Conservation (phyloP, 2,888 invertebrate species). For the Tipula vernalis region DNA sequence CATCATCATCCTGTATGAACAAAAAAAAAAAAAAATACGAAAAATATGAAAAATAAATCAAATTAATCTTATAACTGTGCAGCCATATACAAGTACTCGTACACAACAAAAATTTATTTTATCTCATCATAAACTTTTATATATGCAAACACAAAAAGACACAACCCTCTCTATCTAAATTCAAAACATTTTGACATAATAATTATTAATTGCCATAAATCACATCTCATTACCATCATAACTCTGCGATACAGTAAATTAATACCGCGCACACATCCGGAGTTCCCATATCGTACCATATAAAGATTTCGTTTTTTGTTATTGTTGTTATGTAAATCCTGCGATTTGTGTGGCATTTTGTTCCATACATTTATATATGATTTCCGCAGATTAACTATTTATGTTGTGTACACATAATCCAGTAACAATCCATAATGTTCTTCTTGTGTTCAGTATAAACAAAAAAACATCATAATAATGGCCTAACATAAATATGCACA, state of each 20-base stretch:
- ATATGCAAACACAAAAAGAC: not conserved
- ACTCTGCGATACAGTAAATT: not conserved
- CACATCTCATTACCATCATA: constrained; percentile 4
- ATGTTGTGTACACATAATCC: not conserved
- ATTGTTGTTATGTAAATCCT: not conserved
- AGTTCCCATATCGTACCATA: not conserved
- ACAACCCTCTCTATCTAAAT: not conserved
- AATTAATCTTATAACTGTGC: not conserved
- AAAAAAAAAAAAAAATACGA: too few species aligned
- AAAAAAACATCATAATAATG: not conserved
- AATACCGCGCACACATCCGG: not conserved
- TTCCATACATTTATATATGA: not conserved
- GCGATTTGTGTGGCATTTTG: not conserved
- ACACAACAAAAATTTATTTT: not conserved
- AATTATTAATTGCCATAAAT: not conserved
- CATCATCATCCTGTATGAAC: too few species aligned
- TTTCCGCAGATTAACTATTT: constrained; percentile 4
- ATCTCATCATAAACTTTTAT: not conserved
- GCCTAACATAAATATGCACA: not conserved
- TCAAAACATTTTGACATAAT: not conserved
- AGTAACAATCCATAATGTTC: not conserved
- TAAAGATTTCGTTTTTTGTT: not conserved
- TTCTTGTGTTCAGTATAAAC: not conserved
- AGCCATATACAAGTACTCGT: not conserved
- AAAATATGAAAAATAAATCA: too few species aligned